These are phyloP conservation scores for Tupaia tana DNA, from an alignment of 2,113 vertebrate species.

Conservation along the genomic window DNA sequence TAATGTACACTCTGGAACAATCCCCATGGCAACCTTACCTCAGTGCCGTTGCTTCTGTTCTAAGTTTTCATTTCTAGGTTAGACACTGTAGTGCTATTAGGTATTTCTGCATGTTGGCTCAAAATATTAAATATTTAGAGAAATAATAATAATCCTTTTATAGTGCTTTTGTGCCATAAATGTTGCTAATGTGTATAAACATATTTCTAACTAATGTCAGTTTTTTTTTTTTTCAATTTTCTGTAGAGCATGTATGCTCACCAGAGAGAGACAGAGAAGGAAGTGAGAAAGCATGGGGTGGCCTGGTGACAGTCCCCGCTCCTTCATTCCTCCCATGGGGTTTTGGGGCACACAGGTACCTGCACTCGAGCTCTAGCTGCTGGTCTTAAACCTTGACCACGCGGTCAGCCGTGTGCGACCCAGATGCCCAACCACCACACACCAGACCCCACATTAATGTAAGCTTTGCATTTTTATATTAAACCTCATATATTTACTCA, in stretches of 20 bases:
- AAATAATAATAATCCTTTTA: conserved; percentile 21
- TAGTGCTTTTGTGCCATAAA: not conserved
- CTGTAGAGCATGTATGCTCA: too few species aligned
- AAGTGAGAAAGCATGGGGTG: too few species aligned
- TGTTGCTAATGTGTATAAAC: not conserved
- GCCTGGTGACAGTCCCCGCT: too few species aligned
- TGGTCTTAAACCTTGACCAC: too few species aligned
- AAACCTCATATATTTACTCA: not conserved
- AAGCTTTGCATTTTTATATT: not conserved
- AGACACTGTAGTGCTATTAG: not conserved
- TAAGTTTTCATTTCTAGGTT: not conserved
- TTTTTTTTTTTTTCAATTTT: too few species aligned
- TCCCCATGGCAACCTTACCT: not conserved
- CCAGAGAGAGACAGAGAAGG: too few species aligned
- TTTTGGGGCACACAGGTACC: too few species aligned
- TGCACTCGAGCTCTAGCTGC: too few species aligned
- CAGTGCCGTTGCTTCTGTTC: not conserved
- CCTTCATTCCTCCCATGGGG: too few species aligned
- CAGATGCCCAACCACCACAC: too few species aligned
- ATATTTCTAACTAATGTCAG: not conserved
- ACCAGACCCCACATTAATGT: too few species aligned
- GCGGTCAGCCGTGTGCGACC: too few species aligned
- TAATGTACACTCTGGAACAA: not conserved
- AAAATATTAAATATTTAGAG: not conserved
- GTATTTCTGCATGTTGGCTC: not conserved